phyloP scores from a whole-genome alignment of 2,797 vertebrate genomes.

The Delichon dasypus region DNA sequence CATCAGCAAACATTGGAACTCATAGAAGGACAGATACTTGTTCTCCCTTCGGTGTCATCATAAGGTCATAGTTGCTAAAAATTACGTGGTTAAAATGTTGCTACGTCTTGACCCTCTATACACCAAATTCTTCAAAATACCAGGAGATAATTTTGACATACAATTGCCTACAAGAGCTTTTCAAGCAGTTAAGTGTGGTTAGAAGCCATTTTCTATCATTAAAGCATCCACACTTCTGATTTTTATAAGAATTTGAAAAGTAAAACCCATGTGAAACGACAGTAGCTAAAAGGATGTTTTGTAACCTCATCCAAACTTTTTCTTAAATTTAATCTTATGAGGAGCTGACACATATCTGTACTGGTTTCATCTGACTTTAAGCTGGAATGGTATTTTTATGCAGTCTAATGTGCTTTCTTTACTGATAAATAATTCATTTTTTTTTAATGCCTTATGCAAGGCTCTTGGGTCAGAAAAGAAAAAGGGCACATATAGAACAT shows the following conservation, averaged over 20 bases:
- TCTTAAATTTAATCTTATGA: not conserved
- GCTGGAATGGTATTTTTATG: not conserved
- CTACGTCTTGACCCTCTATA: slow-evolving; percentile 11
- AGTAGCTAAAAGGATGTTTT: not conserved
- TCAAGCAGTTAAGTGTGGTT: not conserved
- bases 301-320: not conserved
- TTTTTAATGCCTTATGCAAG: not conserved
- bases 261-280: not conserved
- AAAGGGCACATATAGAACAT: not conserved
- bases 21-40: not conserved
- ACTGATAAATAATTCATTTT: not conserved
- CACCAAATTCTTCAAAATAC: not conserved
- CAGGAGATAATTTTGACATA: not conserved
- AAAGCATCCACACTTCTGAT: not conserved
- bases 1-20: not conserved
- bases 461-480: not conserved
- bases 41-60: not conserved
- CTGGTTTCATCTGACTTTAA: not conserved
- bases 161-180: not conserved
- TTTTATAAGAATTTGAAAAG: not conserved
- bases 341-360: not conserved
- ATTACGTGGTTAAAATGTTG: not conserved
- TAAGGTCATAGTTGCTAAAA: slow-evolving; percentile 10
- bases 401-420: not conserved
- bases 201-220: slow-evolving; percentile 18